Base-by-base conservation (phyloP, 1,140 invertebrate species). In the Drosophila guanche region DNA sequence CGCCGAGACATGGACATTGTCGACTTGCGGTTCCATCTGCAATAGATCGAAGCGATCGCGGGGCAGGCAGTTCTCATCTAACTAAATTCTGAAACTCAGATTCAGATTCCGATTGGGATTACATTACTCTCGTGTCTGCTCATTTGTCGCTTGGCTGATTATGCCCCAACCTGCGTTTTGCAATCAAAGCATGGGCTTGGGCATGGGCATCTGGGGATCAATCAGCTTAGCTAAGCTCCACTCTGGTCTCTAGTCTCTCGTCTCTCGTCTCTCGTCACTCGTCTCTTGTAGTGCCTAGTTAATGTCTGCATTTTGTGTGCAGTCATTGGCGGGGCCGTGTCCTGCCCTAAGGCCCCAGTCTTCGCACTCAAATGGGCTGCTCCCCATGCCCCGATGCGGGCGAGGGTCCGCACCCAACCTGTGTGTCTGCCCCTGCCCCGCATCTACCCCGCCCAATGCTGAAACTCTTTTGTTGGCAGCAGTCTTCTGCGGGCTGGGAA, bases 91-190 rank as follows among this genome's bases (percentile, higher is more conserved):
- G 41, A 23, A 4, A 52, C 27, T 40, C 29, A 48, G 16, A 48
- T 45, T 5, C 25, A 7, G 8, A 6, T 16, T 33, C 52, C 47
- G 16, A 52, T 57, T 45, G 10, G 25, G 46, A 63, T 65, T 45
- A 27, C 47, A 20, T 20, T 20, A 20, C 16, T 20, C 16, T 45
- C 41, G 57, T 54, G 60, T 72, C 77, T 85, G 76, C 81, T 80
- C 76, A 85, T 85, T 85, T 85, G 80, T 85, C 80, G 80, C 80
- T 85, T 86, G 76, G 73, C 62, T 85, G 62, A 37, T 53, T 47
- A 43, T 66, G 74, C 42, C 40, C 5, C 43, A 60, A 16, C 46
- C 40, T 20, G 27, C 14, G 23, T 41, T 59, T n/a, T 25, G 6
- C 16, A 20, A 20, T 20, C 16, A 20, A 20, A 20, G 27, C 20